Percentiles rank a stretch among this genome's conserved stretches.
These are phyloP conservation scores for Drosophila busckii DNA, from an alignment of 1,140 invertebrate species.

Conservation along the genomic window DNA sequence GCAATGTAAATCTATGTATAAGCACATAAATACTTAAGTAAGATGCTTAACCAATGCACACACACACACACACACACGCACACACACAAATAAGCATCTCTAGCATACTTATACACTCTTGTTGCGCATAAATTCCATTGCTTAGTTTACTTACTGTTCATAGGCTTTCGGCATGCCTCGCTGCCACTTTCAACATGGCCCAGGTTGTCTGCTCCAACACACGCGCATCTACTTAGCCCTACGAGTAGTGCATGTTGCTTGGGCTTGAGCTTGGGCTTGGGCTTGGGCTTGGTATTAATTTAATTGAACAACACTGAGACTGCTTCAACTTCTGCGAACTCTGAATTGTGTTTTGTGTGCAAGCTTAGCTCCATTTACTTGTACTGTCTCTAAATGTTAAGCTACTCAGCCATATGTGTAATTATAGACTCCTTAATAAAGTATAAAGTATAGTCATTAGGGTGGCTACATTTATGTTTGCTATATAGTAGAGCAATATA, in stretches of 20 bases:
- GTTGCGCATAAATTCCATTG: conserved; percentile 38
- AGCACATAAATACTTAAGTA: conserved; percentile 74
- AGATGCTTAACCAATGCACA: conserved; percentile 61
- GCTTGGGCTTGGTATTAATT: conserved; percentile 70
- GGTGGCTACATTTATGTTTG: too few relatives aligned
- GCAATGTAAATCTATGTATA: conserved; percentile 75
- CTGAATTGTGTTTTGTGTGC: conserved; percentile 1
- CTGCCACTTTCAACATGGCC: not conserved
- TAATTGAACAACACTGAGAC: conserved; percentile 52
- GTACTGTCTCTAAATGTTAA: conserved; percentile 10
- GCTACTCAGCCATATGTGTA: too few relatives aligned
- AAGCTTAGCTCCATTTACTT: not conserved
- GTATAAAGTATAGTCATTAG: too few relatives aligned
- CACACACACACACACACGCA: conserved; percentile 11
- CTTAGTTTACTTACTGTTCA: conserved; percentile 49
- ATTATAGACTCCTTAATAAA: too few relatives aligned
- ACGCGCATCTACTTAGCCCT: conserved; percentile 59
- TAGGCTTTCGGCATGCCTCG: conserved; percentile 29
- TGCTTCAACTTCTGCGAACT: conserved; percentile 5
- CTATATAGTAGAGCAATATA: too few relatives aligned
- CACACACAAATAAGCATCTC: not conserved
- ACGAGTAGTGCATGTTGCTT: too few relatives aligned
- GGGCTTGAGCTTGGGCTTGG: conserved; percentile 63
- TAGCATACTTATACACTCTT: not conserved
- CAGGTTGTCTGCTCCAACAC: conserved; percentile 14